Base-by-base conservation (phyloP, 1,140 invertebrate genomes). In the Carposina sasakii region DNA sequence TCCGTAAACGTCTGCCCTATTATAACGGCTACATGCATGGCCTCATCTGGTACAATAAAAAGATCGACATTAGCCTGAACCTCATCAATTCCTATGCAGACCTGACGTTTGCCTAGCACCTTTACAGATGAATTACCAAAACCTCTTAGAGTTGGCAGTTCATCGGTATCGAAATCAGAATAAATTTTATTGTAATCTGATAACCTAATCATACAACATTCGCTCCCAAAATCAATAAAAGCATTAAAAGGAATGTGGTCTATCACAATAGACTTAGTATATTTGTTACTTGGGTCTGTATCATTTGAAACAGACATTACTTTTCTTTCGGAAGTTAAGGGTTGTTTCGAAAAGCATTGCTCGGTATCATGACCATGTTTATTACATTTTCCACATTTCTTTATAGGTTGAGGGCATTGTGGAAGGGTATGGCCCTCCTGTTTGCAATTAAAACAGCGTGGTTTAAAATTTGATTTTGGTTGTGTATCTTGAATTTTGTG, bases 201-300 rank as follows among this genome's bases (percentile, higher is more conserved):
- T 5, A n/a, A 21, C 17, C 30, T 54, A 23, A 54, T 54, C 30
- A 54, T 34, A 4, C 22, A 26, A 12, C 31, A 48, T 22, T 48
- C 28, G 26, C 52, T 54, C 3, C 52, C 52, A 10, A 52, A 52
- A 33, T 52, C 44, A 10, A 52, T 41, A 21, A 40, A 46, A n/a
- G 34, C 28, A 19, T 22, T n/a, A 3, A 42, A n/a, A 34, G 37
- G n/a, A 13, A 42, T 21, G 3, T 22, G 9, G 21, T 54, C 28
- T 1, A 54, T 28, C 15, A 3, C 9, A n/a, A 28, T 21, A n/a
- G 5, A 1, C 36, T 54, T 54, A 39, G 24, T 24, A 44, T 23
- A 54, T 43, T 54, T 54, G 4, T 46, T 24, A 23, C 16, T 22
- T 2, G 24, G 15, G 12, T 47, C 20, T 37, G 12, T 16, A 2